Evolutionary conservation across 2,888 invertebrate species (phyloP).

Genomic region (Leptarthrus brevirostris): DNA sequence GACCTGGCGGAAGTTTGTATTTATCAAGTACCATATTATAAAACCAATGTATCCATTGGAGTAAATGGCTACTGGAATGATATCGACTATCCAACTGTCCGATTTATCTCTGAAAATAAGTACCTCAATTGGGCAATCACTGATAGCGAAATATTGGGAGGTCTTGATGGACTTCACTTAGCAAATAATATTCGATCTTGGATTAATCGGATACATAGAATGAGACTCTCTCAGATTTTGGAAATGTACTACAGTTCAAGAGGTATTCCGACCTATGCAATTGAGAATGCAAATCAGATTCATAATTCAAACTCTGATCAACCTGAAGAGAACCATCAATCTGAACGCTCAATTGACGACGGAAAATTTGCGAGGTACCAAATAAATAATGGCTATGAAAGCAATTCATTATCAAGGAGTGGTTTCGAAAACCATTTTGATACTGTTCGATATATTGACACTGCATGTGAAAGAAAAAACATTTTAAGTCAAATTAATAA

Average conservation of each 20-base stretch:
- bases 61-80: constrained; percentile 76
- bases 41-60: constrained; percentile 69
- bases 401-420: neutral
- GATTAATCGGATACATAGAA: constrained; percentile 68
- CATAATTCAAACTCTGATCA: constrained; percentile 20
- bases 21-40: constrained; percentile 72
- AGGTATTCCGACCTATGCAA: constrained; percentile 71
- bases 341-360: constrained; percentile 54
- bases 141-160: constrained; percentile 76
- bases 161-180: constrained; percentile 73
- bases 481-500: constrained; percentile 55
- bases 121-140: constrained; percentile 72
- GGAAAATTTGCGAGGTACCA: neutral
- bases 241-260: constrained; percentile 77
- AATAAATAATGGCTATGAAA: neutral
- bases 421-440: constrained; percentile 43
- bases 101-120: constrained; percentile 70
- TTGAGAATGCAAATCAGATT: constrained; percentile 70
- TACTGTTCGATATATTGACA: constrained; percentile 43
- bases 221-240: constrained; percentile 73
- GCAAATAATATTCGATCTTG: constrained; percentile 69
- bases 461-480: constrained; percentile 54
- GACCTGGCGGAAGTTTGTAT: constrained; percentile 77
- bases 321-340: constrained; percentile 44
- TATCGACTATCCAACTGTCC: constrained; percentile 70